Evolutionary conservation across 2,888 invertebrate genomes (phyloP), one percentile per base, ranked within the genome.

Genomic region (Cephonodes hylas): DNA sequence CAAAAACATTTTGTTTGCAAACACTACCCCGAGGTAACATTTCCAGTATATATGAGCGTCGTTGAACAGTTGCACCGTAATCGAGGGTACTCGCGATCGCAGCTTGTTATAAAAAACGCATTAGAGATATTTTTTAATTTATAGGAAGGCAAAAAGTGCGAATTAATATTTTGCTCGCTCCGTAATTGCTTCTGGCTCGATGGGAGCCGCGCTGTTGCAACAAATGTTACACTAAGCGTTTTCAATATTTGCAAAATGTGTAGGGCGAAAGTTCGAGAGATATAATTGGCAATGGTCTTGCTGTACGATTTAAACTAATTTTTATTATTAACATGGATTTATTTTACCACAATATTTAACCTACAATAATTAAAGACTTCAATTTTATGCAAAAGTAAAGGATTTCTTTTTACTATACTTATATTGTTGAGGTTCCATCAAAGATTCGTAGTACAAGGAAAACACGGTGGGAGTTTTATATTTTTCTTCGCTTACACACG

Each of bases 81-180:
- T 48, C 31, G 53, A 31, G 5, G 18, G 18, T 31, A 53, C 27
- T 25, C 46, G n/a, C n/a, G n/a, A 13, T 5, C 6, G 13, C n/a
- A 2, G 23, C 7, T 5, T 48, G 65, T 66, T 69, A 71, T 71
- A 71, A 69, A 78, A 74, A 77, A 77, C 69, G 70, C 68, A 70
- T 77, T 76, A 72, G 69, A 66, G 10, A n/a, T 48, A 27, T 27
- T 71, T 78, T 78, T 77, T 73, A 74, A 77, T 79, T 79, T 75
- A 70, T 66, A 67, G 66, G 70, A 70, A 71, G 68, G 72, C 67
- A 74, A 75, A 74, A 70, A 73, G 67, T 63, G 53, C 31, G 69
- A 73, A 74, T 64, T 69, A 70, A 74, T 75, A 73, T 73, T 76
- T 74, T 70, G 61, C 65, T 67, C 72, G 68, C 64, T 70, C 66